Evolutionary conservation across 2,888 invertebrate genomes (phyloP).

Genomic region (Heteropelma amictum): DNA sequence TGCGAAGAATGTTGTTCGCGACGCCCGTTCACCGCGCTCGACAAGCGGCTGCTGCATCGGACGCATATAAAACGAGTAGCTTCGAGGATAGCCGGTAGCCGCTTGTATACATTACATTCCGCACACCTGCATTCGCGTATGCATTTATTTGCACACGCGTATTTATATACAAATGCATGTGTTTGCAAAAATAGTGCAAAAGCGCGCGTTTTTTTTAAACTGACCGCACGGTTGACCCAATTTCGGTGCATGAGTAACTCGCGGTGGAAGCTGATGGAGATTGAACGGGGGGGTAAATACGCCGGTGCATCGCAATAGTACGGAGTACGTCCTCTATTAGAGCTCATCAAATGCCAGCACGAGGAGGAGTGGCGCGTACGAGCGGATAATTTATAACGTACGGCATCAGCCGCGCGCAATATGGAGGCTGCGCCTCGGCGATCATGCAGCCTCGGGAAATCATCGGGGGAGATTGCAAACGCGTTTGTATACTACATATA

Average conservation of each 20-base stretch:
- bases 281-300: constrained; percentile 1
- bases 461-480: constrained; percentile 39
- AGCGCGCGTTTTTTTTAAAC: constrained; percentile 19
- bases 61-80: constrained; percentile 33
- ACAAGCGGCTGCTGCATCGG: constrained; percentile 17
- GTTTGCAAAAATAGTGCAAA: background rate
- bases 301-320: constrained; percentile 17
- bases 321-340: constrained; percentile 46
- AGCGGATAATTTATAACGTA: constrained; percentile 47
- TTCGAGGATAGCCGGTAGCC: constrained; percentile 41
- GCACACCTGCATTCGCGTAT: constrained; percentile 14
- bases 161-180: constrained; percentile 1
- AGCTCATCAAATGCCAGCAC: constrained; percentile 53
- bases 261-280: constrained; percentile 1
- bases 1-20: constrained; percentile 46
- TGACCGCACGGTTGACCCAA: constrained; percentile 50
- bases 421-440: too few species aligned
- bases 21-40: constrained; percentile 27
- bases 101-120: constrained; percentile 12
- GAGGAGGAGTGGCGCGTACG: constrained; percentile 51
- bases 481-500: background rate
- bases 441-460: constrained; percentile 48
- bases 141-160: background rate
- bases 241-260: constrained; percentile 27
- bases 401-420: background rate